These are phyloP conservation scores for Thyatira batis DNA, from an alignment of 2,888 invertebrate genomes.

Conservation along the genomic window DNA sequence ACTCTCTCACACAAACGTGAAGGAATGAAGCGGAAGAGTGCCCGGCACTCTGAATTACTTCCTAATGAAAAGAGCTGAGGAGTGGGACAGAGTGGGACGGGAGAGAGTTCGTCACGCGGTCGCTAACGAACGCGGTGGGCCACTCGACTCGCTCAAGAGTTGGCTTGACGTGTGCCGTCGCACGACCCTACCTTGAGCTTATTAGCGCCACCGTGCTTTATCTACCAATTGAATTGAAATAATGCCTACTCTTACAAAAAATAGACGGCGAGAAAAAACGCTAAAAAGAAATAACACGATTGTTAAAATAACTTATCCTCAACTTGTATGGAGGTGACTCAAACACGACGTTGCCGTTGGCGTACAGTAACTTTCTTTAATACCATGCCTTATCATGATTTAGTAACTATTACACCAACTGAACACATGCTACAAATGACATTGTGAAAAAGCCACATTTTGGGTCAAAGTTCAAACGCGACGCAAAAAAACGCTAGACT, in stretches of 20 bases:
- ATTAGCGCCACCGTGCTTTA: constrained; percentile 38
- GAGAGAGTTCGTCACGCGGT: constrained; percentile 67
- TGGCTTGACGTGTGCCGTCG: constrained; percentile 48
- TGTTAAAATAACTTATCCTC: not conserved
- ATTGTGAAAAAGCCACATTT: constrained; percentile 27
- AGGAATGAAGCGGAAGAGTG: constrained; percentile 80
- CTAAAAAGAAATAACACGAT: not conserved
- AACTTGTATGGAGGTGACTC: not conserved
- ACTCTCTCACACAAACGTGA: constrained; percentile 72
- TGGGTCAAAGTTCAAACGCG: constrained; percentile 3
- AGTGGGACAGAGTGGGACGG: constrained; percentile 66
- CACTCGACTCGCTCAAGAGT: constrained; percentile 64
- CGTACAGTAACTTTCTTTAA: not conserved
- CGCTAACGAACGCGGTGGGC: constrained; percentile 77
- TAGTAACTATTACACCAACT: not conserved
- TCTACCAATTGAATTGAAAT: not conserved
- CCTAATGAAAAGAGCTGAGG: constrained; percentile 80
- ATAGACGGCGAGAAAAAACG: not conserved
- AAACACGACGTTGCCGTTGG: not conserved
- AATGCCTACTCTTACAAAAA: not conserved
- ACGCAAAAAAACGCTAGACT: constrained; percentile 22
- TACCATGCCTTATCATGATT: not conserved
- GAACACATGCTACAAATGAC: not conserved
- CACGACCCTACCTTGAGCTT: constrained; percentile 38
- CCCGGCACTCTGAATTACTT: constrained; percentile 80